These are phyloP conservation scores for Candoia aspera DNA, from an alignment of 2,113 vertebrate genomes.

Conservation along the genomic window DNA sequence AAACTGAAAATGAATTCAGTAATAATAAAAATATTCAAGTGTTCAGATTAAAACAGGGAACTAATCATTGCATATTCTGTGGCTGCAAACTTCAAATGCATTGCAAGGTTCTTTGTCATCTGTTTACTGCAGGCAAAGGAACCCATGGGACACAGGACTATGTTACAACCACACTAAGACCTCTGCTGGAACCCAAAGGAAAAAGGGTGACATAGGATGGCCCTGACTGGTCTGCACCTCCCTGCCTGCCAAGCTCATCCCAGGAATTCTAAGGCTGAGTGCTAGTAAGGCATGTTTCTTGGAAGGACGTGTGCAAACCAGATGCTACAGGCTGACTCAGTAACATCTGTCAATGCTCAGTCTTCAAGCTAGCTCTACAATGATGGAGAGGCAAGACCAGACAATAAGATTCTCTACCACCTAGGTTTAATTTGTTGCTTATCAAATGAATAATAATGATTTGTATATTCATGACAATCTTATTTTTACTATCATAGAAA, in stretches of 20 bases:
- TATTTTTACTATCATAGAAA: neutral
- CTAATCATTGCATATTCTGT: fast-evolving
- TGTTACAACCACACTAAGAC: neutral
- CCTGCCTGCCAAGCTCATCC: neutral
- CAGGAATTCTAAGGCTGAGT: neutral
- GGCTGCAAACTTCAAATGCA: neutral
- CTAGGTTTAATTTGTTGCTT: neutral
- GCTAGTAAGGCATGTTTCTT: neutral
- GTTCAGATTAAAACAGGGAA: neutral
- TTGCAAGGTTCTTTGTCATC: neutral
- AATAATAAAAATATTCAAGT: neutral
- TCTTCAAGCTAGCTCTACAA: neutral
- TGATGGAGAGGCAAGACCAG: neutral
- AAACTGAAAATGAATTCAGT: neutral
- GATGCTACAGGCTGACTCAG: neutral
- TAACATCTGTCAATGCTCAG: neutral
- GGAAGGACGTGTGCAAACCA: neutral
- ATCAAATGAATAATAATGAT: neutral
- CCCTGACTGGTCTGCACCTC: neutral
- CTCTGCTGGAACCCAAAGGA: slow-evolving; percentile 9
- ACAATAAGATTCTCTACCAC: neutral
- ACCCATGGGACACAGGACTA: neutral
- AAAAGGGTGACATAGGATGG: neutral
- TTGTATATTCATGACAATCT: neutral
- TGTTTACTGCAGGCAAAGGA: neutral